A percentile compares a stretch with the other conserved stretches of the same genome.
These are phyloP conservation scores for Lithosia quadra DNA, from an alignment of 2,888 invertebrate genomes.

Conservation along the genomic window DNA sequence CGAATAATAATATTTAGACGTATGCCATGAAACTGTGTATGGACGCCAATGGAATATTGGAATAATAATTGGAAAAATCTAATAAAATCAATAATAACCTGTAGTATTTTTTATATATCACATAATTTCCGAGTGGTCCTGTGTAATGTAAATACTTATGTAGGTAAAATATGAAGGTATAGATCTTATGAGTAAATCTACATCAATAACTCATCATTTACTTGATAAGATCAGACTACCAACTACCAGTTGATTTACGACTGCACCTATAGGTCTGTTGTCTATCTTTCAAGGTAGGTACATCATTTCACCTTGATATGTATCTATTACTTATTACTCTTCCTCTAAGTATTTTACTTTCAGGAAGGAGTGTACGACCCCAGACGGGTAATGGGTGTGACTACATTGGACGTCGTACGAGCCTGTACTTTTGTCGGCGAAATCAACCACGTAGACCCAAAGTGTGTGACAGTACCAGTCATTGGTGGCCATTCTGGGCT, in stretches of 20 bases:
- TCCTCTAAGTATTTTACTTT: background rate
- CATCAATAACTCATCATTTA: background rate
- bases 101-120: too few species aligned
- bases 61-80: too few species aligned
- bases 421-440: conserved; percentile 97
- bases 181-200: too few species aligned
- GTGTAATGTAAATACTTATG: too few species aligned
- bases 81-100: too few species aligned
- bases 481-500: conserved; percentile 99
- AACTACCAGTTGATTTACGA: background rate
- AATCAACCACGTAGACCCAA: conserved; percentile 95
- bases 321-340: background rate
- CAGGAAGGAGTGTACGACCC: conserved; percentile 95
- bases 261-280: too few species aligned
- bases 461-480: conserved; percentile 94
- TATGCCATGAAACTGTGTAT: too few species aligned
- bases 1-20: too few species aligned
- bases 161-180: too few species aligned
- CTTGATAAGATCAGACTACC: background rate
- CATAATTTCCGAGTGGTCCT: too few species aligned
- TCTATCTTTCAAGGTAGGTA: background rate
- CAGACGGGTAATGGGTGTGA: conserved; percentile 97
- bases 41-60: too few species aligned
- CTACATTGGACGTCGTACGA: conserved; percentile 98
- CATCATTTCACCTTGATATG: background rate